phyloP scores from a whole-genome alignment of 2,888 invertebrate species.

The Drosophila tripunctata region DNA sequence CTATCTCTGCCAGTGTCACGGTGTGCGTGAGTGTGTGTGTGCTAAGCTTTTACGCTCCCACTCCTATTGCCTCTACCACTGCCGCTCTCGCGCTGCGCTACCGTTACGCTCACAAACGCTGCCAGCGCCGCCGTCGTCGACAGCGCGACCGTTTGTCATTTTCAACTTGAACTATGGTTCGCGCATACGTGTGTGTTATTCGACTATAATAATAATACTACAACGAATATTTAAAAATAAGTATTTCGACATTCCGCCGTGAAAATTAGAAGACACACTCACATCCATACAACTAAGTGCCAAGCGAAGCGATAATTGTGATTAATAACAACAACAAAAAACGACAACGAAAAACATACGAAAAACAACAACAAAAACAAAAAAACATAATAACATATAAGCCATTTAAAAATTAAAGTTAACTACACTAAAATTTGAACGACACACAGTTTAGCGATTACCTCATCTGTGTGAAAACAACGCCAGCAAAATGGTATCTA shows the following conservation, averaged over 20 bases:
- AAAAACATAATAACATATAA: conserved; percentile 22
- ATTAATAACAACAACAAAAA: conserved; percentile 53
- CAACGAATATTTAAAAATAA: conserved; percentile 74
- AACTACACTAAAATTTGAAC: conserved; percentile 42
- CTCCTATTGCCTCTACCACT: not conserved
- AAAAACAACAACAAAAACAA: conserved; percentile 33
- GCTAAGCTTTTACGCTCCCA: conserved; percentile 20
- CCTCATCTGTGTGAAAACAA: conserved; percentile 64
- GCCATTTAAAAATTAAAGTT: conserved; percentile 35
- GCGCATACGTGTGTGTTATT: conserved; percentile 35
- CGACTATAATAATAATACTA: conserved; percentile 21
- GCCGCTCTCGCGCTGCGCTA: not conserved
- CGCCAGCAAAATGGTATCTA: conserved; percentile 80
- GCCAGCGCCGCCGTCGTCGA: not conserved
- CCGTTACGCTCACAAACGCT: conserved; percentile 6
- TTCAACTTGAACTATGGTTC: conserved; percentile 72
- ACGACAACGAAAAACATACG: conserved; percentile 5
- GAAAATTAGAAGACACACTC: conserved; percentile 50
- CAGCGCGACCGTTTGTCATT: conserved; percentile 50
- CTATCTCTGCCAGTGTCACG: conserved; percentile 25
- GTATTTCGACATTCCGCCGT: conserved; percentile 70
- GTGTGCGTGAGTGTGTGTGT: conserved; percentile 18
- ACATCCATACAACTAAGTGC: conserved; percentile 28
- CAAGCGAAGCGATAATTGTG: conserved; percentile 61
- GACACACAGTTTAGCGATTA: conserved; percentile 57